These are phyloP conservation scores for Phenacoccus solenopsis DNA, from an alignment of 1,140 invertebrate species.

Conservation along the genomic window DNA sequence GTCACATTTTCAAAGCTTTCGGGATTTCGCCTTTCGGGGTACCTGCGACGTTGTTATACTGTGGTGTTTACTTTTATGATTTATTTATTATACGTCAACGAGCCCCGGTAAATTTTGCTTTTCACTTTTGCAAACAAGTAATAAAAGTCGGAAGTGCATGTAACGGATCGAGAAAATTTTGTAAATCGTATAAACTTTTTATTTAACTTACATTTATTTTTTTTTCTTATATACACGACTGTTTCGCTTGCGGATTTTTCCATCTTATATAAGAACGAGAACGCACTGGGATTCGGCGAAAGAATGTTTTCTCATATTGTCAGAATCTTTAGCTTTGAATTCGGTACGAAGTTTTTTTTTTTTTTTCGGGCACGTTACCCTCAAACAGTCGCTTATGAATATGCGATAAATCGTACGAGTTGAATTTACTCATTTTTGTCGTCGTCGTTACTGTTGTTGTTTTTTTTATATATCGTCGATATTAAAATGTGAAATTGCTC, in stretches of 20 bases:
- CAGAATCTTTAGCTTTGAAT: background rate
- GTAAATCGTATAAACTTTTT: background rate
- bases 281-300: background rate
- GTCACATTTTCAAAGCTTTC: too few relatives aligned
- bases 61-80: too few relatives aligned
- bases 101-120: background rate
- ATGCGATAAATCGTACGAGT: background rate
- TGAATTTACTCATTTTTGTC: background rate
- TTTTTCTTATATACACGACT: too few relatives aligned
- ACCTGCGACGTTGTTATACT: too few relatives aligned
- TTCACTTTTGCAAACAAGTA: background rate
- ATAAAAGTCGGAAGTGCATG: background rate
- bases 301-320: too few relatives aligned
- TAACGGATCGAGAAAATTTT: background rate
- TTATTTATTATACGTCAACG: background rate
- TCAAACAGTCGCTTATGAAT: too few relatives aligned
- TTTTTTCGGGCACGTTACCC: background rate
- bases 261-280: too few relatives aligned
- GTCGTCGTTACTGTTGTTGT: background rate
- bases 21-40: too few relatives aligned
- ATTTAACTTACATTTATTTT: background rate
- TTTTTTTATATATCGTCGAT: background rate
- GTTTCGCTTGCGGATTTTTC: too few relatives aligned
- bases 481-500: background rate
- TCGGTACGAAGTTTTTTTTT: background rate